Evolutionary conservation across 1,140 invertebrate genomes (phyloP), one percentile per base, ranked within the genome.

Genomic region (Antheraea pernyi): DNA sequence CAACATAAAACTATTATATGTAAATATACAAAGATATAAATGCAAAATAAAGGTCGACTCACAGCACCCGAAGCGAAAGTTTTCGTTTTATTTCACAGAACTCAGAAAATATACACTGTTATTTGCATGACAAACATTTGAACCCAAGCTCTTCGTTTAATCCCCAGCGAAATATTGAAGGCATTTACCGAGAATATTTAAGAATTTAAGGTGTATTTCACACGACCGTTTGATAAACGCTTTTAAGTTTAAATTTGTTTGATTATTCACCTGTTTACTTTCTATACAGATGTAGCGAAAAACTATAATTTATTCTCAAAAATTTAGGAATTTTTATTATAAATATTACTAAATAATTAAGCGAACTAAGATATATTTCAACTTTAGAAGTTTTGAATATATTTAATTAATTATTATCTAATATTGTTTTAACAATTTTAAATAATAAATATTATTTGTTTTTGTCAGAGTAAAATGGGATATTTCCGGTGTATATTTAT

Each of bases 11-110:
- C 4, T 30, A 30, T 30, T 30, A 30, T 30, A 30, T 30, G 1
- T 30, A 30, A 30, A 4, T 30, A 30, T 30, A 30, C 22, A 30
- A 53, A 53, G 46, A 42, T 42, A 36, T 66, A 37, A 77, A 74
- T 60, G 39, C 68, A 68, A 70, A 74, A 64, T 74, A 69, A 71
- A 68, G 65, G 71, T 73, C 76, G 71, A 78, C 73, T 74, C 74
- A 78, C 64, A 62, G 67, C 18, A 65, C 71, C 48, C 65, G 36
- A 19, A 72, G 73, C 18, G 61, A 42, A 30, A 61, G 68, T 69
- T 71, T 67, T 69, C 53, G 65, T 37, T 59, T n/a, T 68, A 61
- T 65, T 75, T 75, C 60, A 72, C 60, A 39, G 60, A 62, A 69
- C 66, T 69, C 60, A 39, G 39, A 48, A 48, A 48, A n/a, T 16